phyloP scores from a whole-genome alignment of 1,140 invertebrate genomes.

The Drosophila takahashii region DNA sequence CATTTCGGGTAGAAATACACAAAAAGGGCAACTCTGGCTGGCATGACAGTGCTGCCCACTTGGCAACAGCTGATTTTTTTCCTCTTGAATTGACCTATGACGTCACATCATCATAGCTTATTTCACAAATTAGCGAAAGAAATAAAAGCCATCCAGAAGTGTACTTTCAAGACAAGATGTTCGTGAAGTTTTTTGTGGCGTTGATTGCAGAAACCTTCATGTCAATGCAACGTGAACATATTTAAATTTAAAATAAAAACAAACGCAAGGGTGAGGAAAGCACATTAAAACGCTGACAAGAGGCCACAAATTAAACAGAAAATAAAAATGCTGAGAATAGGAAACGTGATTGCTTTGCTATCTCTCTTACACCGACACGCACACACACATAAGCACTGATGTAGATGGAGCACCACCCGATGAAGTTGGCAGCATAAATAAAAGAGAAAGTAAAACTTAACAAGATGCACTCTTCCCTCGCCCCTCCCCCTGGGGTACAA shows the following conservation, averaged over 20 bases:
- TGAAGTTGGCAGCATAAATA: constrained; percentile 69
- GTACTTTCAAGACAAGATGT: neutral
- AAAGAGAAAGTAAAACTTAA: constrained; percentile 77
- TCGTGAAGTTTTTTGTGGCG: constrained; percentile 26
- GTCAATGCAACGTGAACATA: constrained; percentile 65
- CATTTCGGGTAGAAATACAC: neutral
- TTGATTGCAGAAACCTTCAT: constrained; percentile 65
- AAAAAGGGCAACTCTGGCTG: neutral
- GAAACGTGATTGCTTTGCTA: constrained; percentile 50
- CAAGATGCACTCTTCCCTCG: constrained; percentile 37
- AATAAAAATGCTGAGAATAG: constrained; percentile 50
- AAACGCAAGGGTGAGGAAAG: constrained; percentile 13
- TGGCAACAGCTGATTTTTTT: constrained; percentile 25
- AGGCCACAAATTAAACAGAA: too few relatives aligned
- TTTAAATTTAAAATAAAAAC: constrained; percentile 40
- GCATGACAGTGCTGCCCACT: constrained; percentile 8
- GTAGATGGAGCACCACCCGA: constrained; percentile 17
- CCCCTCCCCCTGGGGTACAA: constrained; percentile 4
- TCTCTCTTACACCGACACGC: constrained; percentile 3
- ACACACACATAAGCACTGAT: constrained; percentile 12
- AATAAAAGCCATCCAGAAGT: constrained; percentile 9
- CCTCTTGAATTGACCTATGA: constrained; percentile 25
- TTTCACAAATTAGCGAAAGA: constrained; percentile 42
- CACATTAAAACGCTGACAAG: constrained; percentile 60
- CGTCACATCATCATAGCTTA: constrained; percentile 30